These are phyloP conservation scores for Drosophila trapezifrons DNA, from an alignment of 1,140 invertebrate genomes.

Conservation along the genomic window DNA sequence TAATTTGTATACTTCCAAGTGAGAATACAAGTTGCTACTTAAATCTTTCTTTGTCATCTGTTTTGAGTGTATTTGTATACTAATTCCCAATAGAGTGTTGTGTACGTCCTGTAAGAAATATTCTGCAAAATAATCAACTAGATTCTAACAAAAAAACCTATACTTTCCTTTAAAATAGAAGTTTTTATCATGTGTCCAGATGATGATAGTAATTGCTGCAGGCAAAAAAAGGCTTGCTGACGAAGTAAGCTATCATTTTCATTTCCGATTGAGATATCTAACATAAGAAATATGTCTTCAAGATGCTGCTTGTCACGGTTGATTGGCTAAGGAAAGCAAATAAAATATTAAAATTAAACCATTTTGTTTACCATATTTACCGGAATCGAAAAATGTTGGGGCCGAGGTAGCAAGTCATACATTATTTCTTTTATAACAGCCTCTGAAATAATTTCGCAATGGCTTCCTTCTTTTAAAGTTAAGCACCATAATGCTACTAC, in stretches of 20 bases:
- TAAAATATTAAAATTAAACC: neutral
- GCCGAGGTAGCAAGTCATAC: slow-evolving; percentile 18
- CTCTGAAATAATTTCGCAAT: slow-evolving; percentile 45
- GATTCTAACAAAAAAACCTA: neutral
- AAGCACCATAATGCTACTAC: slow-evolving; percentile 41
- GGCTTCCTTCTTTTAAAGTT: slow-evolving; percentile 50
- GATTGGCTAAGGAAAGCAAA: neutral
- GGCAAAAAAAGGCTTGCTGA: slow-evolving; percentile 33
- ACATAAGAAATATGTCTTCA: neutral
- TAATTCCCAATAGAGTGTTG: slow-evolving; percentile 41
- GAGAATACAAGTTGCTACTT: slow-evolving; percentile 11
- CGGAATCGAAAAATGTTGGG: slow-evolving; percentile 1
- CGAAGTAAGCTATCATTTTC: neutral
- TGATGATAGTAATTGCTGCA: slow-evolving; percentile 38
- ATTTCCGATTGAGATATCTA: neutral
- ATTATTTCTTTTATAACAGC: slow-evolving; percentile 38
- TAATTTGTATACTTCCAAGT: slow-evolving; percentile 30
- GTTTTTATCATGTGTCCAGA: slow-evolving; percentile 37
- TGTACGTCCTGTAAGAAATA: slow-evolving; percentile 29
- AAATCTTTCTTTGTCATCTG: slow-evolving; percentile 1
- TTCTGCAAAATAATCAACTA: neutral
- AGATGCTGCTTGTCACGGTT: neutral
- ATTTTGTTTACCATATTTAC: slow-evolving; percentile 17
- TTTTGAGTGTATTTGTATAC: slow-evolving; percentile 21
- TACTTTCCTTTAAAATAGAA: slow-evolving; percentile 43